Evolutionary conservation across 2,888 invertebrate species (phyloP).

Genomic region (Parnassius mnemosyne): DNA sequence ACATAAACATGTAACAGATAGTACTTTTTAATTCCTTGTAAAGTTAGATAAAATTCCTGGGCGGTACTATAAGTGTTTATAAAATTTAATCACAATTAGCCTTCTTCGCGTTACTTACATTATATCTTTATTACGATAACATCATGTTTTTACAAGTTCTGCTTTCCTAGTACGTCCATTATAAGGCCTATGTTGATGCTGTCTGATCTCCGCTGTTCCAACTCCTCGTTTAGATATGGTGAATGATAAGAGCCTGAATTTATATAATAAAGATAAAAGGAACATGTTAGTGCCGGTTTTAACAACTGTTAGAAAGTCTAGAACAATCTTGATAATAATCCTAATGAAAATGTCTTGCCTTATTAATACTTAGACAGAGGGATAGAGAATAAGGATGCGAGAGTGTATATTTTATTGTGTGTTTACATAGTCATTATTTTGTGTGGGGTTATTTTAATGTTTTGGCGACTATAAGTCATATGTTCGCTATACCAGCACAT

Average conservation of each 20-base stretch:
- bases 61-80: too few species aligned
- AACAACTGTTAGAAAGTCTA: slow-evolving; percentile 20
- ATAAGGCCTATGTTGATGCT: background rate
- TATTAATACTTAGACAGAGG: background rate
- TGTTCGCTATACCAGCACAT: too few species aligned
- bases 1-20: too few species aligned
- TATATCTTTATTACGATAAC: background rate
- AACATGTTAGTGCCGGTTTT: background rate
- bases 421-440: too few species aligned
- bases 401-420: too few species aligned
- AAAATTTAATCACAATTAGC: too few species aligned
- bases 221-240: slow-evolving; percentile 17
- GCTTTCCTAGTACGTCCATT: slow-evolving; percentile 1
- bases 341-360: slow-evolving; percentile 6
- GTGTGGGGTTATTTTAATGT: too few species aligned
- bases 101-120: background rate
- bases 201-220: background rate
- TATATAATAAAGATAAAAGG: slow-evolving; percentile 8
- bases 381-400: background rate
- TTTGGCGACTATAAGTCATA: too few species aligned
- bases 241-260: slow-evolving; percentile 5
- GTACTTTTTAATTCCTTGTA: too few species aligned
- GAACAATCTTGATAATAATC: slow-evolving; percentile 4
- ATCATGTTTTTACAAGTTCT: background rate
- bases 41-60: too few species aligned